Conservation (phyloP, 2,888 invertebrate genomes). For the Leucophora obtusa region DNA sequence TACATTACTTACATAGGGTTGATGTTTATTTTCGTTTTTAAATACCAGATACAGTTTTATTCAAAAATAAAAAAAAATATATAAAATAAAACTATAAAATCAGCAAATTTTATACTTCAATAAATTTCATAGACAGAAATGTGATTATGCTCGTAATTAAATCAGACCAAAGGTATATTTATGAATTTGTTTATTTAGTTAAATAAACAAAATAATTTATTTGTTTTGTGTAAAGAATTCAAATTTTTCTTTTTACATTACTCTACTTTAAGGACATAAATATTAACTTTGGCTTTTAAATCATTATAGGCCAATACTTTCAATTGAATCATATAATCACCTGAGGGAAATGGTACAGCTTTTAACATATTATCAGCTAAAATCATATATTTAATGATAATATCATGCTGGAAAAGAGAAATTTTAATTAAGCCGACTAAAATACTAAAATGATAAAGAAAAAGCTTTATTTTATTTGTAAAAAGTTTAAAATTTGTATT, state of each 20-base stretch:
- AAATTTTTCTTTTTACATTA: not conserved
- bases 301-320: not conserved
- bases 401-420: slow-evolving; percentile 23
- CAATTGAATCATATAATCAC: slow-evolving; percentile 43
- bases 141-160: no score
- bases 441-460: no score
- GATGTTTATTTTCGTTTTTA: not conserved
- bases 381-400: slow-evolving; percentile 35
- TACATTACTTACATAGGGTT: slow-evolving; percentile 14
- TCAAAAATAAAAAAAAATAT: not conserved
- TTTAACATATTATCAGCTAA: slow-evolving; percentile 19
- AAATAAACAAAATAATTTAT: not conserved
- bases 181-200: no score
- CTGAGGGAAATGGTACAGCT: slow-evolving; percentile 42
- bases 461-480: no score
- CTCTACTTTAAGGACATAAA: slow-evolving; percentile 17
- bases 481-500: no score
- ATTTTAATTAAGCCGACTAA: no score
- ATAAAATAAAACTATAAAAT: not conserved
- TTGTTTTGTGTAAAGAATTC: no score
- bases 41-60: not conserved
- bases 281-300: slow-evolving; percentile 25
- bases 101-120: slow-evolving; percentile 36
- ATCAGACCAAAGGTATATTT: no score
- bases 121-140: no score